Base-by-base conservation (phyloP, 2,888 invertebrate species). In the Tigriopus californicus region DNA sequence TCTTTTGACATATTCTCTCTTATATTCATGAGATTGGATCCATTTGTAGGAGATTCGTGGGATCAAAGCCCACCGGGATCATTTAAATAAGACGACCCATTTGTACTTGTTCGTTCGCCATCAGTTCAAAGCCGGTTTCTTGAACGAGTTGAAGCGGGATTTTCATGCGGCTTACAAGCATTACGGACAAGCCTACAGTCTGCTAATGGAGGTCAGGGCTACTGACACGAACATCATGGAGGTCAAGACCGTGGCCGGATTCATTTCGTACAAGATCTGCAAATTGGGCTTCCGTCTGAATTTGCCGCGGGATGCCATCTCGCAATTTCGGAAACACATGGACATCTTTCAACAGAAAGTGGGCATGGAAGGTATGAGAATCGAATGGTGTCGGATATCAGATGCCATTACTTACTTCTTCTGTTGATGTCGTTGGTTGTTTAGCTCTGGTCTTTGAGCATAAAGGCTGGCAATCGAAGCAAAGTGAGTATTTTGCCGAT, bases 91-190 rank as follows among this genome's bases (percentile, higher is more conserved):
- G 73, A 85, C 83, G 12, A 83, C 84, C 20, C 94, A 95, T 72
- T 88, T 87, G 70, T 83, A 86, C 66, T 76, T 98, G 58, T 87
- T 86, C 75, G 90, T 97, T 25, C 75, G 98, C 41, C 95, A 97
- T 74, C 89, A 94, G 68, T 95, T 94, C 70, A 99, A 98, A 74
- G 80, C 95, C 70, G 98, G 86, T 0, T 95, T 92, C 73, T 80
- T 92, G 58, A 86, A 87, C 68, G 98, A 98, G 73, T 73, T 98
- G 63, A 84, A 86, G 66, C 90, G 92, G 69, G 97, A 95, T 69
- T 76, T 80, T 64, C 81, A 80, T 67, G 81, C 83, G 1, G 89
- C 92, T 13, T 80, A 87, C 66, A 87, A 72, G 63, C 74, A 75
- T 64, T 79, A 78, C 66, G 74, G 75, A 62, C 85, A 90, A 70